A percentile compares a stretch with the other conserved stretches of the same genome.
These are phyloP conservation scores for Lithophane leautieri DNA, from an alignment of 2,888 invertebrate species.

Conservation along the genomic window DNA sequence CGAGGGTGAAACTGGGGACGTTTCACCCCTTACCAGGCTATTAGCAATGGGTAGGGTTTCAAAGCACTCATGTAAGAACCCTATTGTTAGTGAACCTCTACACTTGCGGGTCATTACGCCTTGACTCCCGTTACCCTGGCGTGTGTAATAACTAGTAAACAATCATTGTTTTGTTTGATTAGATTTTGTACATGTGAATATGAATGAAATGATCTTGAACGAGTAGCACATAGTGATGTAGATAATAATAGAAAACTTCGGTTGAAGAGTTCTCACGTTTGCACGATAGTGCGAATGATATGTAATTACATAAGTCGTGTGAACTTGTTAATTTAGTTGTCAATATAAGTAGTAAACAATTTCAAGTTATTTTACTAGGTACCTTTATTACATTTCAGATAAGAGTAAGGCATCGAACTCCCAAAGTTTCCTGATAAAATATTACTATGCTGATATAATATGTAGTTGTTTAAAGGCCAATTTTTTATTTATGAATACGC, in stretches of 20 bases:
- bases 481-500: neutral
- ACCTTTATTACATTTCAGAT: constrained; percentile 19
- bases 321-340: constrained; percentile 7
- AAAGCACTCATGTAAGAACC: constrained; percentile 60
- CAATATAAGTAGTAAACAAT: constrained; percentile 26
- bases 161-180: constrained; percentile 48
- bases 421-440: constrained; percentile 34
- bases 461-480: neutral
- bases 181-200: constrained; percentile 44
- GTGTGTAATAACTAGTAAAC: constrained; percentile 37
- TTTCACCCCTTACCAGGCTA: constrained; percentile 65
- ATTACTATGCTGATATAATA: neutral
- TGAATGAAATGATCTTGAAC: constrained; percentile 47
- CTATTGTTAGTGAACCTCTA: constrained; percentile 69
- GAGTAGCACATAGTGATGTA: constrained; percentile 15
- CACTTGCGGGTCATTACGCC: constrained; percentile 65
- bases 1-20: constrained; percentile 62
- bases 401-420: constrained; percentile 35
- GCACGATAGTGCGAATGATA: constrained; percentile 12
- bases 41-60: constrained; percentile 69
- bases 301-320: constrained; percentile 23
- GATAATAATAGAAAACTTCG: constrained; percentile 29
- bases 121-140: constrained; percentile 31
- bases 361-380: constrained; percentile 9
- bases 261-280: constrained; percentile 36